Conservation (phyloP, 2,888 invertebrate genomes). For the Listrodromus nycthemerus region DNA sequence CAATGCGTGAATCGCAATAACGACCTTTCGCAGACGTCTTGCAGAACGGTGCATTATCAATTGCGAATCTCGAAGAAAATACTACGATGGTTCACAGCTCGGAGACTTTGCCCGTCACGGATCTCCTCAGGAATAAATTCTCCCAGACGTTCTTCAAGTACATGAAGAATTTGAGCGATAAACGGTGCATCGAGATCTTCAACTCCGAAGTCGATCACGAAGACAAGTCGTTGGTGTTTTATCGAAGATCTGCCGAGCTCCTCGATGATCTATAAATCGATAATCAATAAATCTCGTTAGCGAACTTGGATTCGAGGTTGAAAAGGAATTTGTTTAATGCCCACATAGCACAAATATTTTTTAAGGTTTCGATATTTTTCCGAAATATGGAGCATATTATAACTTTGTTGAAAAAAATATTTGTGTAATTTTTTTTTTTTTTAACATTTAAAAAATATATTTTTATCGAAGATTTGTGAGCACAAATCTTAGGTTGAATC, state of each 20-base stretch:
- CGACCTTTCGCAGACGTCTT: conserved; percentile 55
- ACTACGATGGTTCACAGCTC: conserved; percentile 58
- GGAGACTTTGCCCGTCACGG: conserved; percentile 9
- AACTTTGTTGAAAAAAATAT: too few relatives aligned
- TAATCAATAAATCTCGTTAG: not conserved
- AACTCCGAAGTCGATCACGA: conserved; percentile 67
- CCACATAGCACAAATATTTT: not conserved
- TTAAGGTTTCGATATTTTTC: not conserved
- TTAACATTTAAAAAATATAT: too few relatives aligned
- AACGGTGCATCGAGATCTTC: conserved; percentile 67
- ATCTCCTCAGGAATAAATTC: conserved; percentile 56
- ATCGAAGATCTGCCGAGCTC: conserved; percentile 63
- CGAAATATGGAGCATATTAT: too few relatives aligned
- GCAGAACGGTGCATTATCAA: conserved; percentile 56
- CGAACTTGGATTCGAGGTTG: not conserved
- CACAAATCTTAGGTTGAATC: not conserved
- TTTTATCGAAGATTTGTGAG: too few relatives aligned
- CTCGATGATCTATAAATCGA: conserved; percentile 32
- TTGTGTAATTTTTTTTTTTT: too few relatives aligned
- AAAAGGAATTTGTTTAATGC: not conserved
- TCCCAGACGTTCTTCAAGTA: conserved; percentile 72
- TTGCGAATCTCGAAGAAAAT: conserved; percentile 49
- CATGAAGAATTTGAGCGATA: conserved; percentile 69
- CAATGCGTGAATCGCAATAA: conserved; percentile 27
- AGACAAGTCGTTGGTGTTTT: conserved; percentile 65